Conservation (phyloP, 2,113 vertebrate species). For the Megaceryle torquata region DNA sequence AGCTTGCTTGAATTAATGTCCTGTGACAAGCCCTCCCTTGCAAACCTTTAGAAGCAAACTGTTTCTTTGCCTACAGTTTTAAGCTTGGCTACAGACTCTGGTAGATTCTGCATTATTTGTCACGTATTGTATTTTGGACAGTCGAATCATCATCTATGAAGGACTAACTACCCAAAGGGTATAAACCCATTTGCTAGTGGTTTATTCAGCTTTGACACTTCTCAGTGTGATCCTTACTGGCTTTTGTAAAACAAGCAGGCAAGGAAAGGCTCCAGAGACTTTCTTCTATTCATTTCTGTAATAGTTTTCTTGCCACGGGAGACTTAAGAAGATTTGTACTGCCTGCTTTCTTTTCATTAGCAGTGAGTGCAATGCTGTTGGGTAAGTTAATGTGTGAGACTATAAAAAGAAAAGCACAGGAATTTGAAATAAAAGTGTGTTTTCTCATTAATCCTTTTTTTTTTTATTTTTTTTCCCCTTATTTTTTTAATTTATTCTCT, state of each 20-base stretch:
- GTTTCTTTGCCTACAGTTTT: conserved; percentile 59
- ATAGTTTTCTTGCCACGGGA: conserved; percentile 78
- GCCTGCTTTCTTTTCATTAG: conserved; percentile 75
- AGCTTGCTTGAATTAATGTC: conserved; percentile 67
- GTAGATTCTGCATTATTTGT: conserved; percentile 58
- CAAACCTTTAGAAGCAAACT: conserved; percentile 60
- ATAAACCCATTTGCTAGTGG: conserved; percentile 63
- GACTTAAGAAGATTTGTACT: conserved; percentile 77
- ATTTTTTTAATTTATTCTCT: background rate
- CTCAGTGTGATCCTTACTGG: conserved; percentile 73
- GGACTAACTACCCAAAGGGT: conserved; percentile 66
- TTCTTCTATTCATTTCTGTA: conserved; percentile 76
- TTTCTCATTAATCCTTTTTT: conserved; percentile 1
- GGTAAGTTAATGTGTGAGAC: conserved; percentile 72
- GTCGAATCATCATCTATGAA: conserved; percentile 58
- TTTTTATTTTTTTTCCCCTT: conserved; percentile 33
- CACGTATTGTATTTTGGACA: conserved; percentile 48
- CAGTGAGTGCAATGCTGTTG: conserved; percentile 73
- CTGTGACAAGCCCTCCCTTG: conserved; percentile 56
- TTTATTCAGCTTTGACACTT: conserved; percentile 74
- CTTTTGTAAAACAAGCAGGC: conserved; percentile 74
- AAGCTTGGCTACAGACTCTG: conserved; percentile 36
- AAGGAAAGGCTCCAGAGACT: conserved; percentile 72
- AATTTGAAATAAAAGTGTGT: background rate
- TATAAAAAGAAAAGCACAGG: conserved; percentile 35